A percentile compares a stretch with the other conserved stretches of the same genome.
Conservation (phyloP, 1,140 invertebrate genomes). For the Diabrotica undecimpunctata region DNA sequence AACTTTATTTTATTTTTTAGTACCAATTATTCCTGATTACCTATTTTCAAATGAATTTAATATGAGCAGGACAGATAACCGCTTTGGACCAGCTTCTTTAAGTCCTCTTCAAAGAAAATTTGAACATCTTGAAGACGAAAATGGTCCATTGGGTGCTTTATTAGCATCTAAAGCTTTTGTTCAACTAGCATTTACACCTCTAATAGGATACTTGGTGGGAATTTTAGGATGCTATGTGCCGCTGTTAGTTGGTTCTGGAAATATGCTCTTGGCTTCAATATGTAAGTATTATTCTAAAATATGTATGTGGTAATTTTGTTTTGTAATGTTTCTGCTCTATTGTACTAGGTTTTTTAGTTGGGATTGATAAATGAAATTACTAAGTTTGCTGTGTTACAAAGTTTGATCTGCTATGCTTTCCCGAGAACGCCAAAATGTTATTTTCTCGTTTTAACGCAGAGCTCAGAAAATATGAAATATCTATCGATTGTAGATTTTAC, state of each 20-base stretch:
- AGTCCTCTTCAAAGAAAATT: slow-evolving; percentile 45
- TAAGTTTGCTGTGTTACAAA: too few relatives aligned
- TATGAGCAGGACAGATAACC: slow-evolving; percentile 19
- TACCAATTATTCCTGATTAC: slow-evolving; percentile 83
- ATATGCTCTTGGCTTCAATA: slow-evolving; percentile 75
- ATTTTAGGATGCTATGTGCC: slow-evolving; percentile 73
- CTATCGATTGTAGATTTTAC: too few relatives aligned
- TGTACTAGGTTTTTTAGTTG: too few relatives aligned
- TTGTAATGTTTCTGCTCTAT: too few relatives aligned
- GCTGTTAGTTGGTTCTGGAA: slow-evolving; percentile 76
- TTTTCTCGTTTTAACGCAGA: too few relatives aligned
- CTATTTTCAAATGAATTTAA: slow-evolving; percentile 57
- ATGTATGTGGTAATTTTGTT: too few relatives aligned
- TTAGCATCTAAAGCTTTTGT: slow-evolving; percentile 84
- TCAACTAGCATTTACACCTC: slow-evolving; percentile 79
- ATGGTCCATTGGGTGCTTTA: slow-evolving; percentile 73
- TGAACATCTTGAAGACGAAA: slow-evolving; percentile 56
- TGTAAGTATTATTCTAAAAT: slow-evolving; percentile 58
- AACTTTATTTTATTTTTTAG: slow-evolving; percentile 51
- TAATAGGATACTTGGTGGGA: slow-evolving; percentile 69
- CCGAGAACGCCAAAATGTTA: too few relatives aligned
- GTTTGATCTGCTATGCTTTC: too few relatives aligned
- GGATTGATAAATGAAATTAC: too few relatives aligned
- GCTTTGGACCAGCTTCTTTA: slow-evolving; percentile 32
- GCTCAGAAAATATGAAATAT: too few relatives aligned